These are phyloP conservation scores for Deilephila porcellus DNA, from an alignment of 2,888 invertebrate genomes.

Conservation along the genomic window DNA sequence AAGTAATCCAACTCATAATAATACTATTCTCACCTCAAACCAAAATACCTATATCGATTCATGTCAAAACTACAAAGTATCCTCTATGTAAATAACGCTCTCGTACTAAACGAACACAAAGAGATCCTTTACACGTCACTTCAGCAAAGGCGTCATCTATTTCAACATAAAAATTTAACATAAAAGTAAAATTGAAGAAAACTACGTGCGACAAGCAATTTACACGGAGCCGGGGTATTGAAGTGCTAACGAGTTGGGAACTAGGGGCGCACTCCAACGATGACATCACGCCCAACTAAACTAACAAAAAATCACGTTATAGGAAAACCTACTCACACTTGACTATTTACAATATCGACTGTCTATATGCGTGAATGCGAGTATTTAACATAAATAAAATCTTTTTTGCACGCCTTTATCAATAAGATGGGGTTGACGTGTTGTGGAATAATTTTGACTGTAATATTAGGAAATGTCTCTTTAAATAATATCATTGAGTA, in stretches of 20 bases:
- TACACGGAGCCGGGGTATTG: slow-evolving; percentile 45
- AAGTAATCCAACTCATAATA: too few species aligned
- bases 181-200: slow-evolving; percentile 42
- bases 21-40: too few species aligned
- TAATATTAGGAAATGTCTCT: too few species aligned
- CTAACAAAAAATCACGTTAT: slow-evolving; percentile 55
- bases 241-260: slow-evolving; percentile 56
- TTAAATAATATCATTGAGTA: too few species aligned
- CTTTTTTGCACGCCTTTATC: too few species aligned
- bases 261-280: slow-evolving; percentile 35
- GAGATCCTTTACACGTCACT: too few species aligned
- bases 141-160: neutral
- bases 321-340: slow-evolving; percentile 38
- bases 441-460: too few species aligned
- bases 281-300: slow-evolving; percentile 44
- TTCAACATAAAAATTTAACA: slow-evolving; percentile 38
- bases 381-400: neutral
- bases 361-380: neutral
- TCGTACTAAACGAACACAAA: too few species aligned
- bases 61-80: too few species aligned
- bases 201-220: slow-evolving; percentile 48
- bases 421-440: too few species aligned
- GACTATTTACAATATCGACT: neutral
- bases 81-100: too few species aligned
- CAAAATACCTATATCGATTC: too few species aligned